Percentiles rank a stretch among this genome's conserved stretches.
Conservation (phyloP, 2,113 vertebrate species). For the Corydoras maculifer region DNA sequence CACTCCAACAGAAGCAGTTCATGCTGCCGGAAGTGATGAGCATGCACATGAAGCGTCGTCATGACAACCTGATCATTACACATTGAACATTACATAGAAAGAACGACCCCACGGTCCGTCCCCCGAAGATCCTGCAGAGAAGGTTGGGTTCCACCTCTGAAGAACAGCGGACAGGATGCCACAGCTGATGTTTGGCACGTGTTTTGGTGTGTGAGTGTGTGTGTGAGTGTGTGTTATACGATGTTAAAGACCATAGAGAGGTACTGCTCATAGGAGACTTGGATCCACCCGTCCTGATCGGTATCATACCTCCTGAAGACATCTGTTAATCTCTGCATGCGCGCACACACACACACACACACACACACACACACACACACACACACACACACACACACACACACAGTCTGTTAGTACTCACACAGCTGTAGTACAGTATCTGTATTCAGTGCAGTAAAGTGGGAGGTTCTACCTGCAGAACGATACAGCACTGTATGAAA, state of each 20-base stretch:
- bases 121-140: slow-evolving; percentile 32
- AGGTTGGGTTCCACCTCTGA: slow-evolving; percentile 45
- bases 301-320: slow-evolving; percentile 92
- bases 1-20: too few species aligned
- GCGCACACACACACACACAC: slow-evolving; percentile 1
- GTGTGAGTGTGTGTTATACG: slow-evolving; percentile 66
- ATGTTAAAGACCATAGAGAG: slow-evolving; percentile 97
- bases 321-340: slow-evolving; percentile 85
- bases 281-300: slow-evolving; percentile 97
- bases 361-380: not conserved
- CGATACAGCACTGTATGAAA: slow-evolving; percentile 98
- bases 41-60: too few species aligned
- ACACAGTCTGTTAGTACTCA: not conserved
- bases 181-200: slow-evolving; percentile 62
- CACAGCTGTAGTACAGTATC: not conserved
- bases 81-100: slow-evolving; percentile 46
- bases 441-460: not conserved
- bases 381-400: not conserved
- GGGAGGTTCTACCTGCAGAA: slow-evolving; percentile 79
- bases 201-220: slow-evolving; percentile 55
- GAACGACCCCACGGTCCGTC: slow-evolving; percentile 37
- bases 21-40: too few species aligned
- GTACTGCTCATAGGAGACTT: slow-evolving; percentile 97
- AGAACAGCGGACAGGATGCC: slow-evolving; percentile 44
- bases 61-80: too few species aligned